Conservation (phyloP, 2,888 invertebrate species). For the Cecidostiba fungosa region DNA sequence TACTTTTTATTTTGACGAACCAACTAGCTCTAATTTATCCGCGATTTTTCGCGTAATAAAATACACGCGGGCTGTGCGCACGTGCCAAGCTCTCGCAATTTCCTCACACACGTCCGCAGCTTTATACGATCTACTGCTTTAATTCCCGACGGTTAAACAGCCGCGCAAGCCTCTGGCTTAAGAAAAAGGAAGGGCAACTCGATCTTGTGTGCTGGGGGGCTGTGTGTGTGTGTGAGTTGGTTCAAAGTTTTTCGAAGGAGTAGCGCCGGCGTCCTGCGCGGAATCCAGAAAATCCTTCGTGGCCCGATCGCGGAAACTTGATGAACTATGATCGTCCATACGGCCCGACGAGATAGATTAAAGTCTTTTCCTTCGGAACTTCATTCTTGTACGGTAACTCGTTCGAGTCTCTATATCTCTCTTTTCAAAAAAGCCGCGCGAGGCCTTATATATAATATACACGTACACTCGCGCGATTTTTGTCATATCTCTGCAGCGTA, state of each 20-base stretch:
- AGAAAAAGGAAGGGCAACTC: constrained; percentile 16
- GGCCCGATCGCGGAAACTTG: constrained; percentile 56
- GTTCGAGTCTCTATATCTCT: background rate
- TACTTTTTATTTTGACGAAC: background rate
- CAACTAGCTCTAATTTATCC: background rate
- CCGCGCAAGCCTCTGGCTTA: background rate
- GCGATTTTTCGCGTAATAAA: constrained; percentile 10
- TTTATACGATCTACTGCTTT: constrained; percentile 59
- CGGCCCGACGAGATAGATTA: constrained; percentile 50
- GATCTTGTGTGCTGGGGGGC: background rate
- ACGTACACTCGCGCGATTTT: background rate
- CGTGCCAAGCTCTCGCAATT: background rate
- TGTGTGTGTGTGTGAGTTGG: constrained; percentile 27
- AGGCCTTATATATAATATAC: no score
- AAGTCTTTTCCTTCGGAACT: constrained; percentile 60
- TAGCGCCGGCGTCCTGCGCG: background rate
- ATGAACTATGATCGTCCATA: constrained; percentile 61
- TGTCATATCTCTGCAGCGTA: no score
- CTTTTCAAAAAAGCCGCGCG: background rate
- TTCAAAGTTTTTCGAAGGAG: constrained; percentile 48
- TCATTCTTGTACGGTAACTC: constrained; percentile 41
- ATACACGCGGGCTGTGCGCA: no score
- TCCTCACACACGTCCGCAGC: constrained; percentile 7
- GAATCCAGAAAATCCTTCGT: constrained; percentile 56
- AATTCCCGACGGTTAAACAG: constrained; percentile 61